Evolutionary conservation across 2,797 vertebrate genomes (phyloP).

Genomic region (Myioborus miniatus): DNA sequence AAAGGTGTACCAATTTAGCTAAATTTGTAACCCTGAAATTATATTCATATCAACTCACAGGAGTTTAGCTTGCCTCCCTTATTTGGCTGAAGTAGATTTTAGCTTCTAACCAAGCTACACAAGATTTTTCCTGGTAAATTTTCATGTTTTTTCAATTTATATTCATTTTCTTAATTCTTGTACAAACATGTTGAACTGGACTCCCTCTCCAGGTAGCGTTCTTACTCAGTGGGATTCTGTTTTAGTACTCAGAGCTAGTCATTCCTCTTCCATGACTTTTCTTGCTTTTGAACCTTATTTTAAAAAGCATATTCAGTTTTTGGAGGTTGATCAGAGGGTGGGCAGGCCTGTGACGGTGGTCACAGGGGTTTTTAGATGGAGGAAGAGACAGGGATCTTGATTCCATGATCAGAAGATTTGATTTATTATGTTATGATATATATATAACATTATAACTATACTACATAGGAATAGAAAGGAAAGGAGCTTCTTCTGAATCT

Average conservation of each 20-base stretch:
- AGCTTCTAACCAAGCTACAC: not conserved
- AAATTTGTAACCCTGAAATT: not conserved
- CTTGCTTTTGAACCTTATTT: not conserved
- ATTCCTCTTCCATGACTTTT: not conserved
- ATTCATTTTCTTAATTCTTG: not conserved
- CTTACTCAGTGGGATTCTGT: not conserved
- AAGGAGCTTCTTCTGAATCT: no score
- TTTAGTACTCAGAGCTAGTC: not conserved
- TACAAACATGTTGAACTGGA: not conserved
- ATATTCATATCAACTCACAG: not conserved
- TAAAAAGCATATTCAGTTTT: not conserved
- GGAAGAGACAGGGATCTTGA: no score
- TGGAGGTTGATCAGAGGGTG: not conserved
- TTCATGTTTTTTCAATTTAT: not conserved
- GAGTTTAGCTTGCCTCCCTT: not conserved
- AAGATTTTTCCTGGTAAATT: not conserved
- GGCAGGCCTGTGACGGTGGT: not conserved
- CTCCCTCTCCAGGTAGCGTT: not conserved
- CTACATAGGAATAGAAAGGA: no score
- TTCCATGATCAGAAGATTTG: no score
- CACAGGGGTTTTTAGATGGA: no score
- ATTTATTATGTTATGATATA: no score
- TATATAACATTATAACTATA: no score
- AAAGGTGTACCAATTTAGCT: not conserved
- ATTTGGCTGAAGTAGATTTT: not conserved